Evolutionary conservation across 1,140 invertebrate genomes (phyloP), one percentile per base, ranked within the genome.

Genomic region (Diabrotica undecimpunctata): DNA sequence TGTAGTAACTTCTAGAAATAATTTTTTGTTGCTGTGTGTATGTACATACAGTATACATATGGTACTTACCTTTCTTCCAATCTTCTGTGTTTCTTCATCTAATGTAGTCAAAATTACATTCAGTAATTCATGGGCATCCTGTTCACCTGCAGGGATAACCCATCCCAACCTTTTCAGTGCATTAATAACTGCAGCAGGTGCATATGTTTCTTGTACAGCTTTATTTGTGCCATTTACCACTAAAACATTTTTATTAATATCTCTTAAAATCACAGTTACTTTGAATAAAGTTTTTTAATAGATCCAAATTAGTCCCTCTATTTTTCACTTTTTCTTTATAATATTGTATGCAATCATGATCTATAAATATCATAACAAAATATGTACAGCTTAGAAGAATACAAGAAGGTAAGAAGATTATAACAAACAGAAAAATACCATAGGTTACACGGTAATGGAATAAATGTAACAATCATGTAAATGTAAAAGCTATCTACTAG

Each of bases 81-180:
- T 80, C 60, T 86, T 77, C 66, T 73, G 74, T 35, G 87, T 85
- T 80, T 97, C 94, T 79, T 94, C 90, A 79, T 95, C 92, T 13
- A 97, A 81, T 37, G 93, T 94, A 36, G 90, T 87, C 9, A 95
- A 83, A 68, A 97, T 77, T 10, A 94, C 88, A 81, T 95, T 92
- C 66, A 96, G 90, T 54, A 96, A 77, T 78, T 97, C 94, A 79
- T 96, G 94, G 13, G 93, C 91, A 83, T 97, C 95, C 82, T 96
- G 94, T 80, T 97, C 92, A 68, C 94, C 93, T 66, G 89, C 86
- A 0, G 90, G 87, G 61, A 96, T 93, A 54, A 91, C 87, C 94
- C 94, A 96, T 10, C 90, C 86, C 7, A 90, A 81, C 2, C 85
- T 80, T 64, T 87, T 83, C 0, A 97, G 77, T 0, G 91, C 88